These are phyloP conservation scores for Himalopsyche tibetana DNA, from an alignment of 2,888 invertebrate species.

Conservation along the genomic window DNA sequence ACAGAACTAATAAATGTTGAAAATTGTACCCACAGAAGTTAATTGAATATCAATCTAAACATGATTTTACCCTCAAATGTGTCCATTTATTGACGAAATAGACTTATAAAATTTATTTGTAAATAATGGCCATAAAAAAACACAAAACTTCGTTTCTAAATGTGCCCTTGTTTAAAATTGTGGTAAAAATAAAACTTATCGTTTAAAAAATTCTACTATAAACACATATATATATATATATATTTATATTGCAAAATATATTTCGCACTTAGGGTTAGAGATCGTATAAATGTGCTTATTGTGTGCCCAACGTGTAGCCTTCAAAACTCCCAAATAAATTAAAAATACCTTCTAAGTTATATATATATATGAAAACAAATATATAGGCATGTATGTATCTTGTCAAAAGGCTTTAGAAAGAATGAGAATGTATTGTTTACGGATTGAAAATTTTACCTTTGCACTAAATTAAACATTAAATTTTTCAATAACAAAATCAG, in stretches of 20 bases:
- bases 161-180: not conserved
- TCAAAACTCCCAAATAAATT: constrained; percentile 53
- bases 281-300: constrained; percentile 64
- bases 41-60: no score
- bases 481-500: not conserved
- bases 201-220: constrained; percentile 44
- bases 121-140: no score
- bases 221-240: constrained; percentile 51
- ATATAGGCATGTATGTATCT: not conserved
- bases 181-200: constrained; percentile 41
- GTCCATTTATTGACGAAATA: no score
- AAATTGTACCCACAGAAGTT: no score
- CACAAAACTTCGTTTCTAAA: no score
- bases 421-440: not conserved
- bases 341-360: not conserved
- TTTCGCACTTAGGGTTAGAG: constrained; percentile 64
- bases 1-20: no score
- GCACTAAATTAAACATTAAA: not conserved
- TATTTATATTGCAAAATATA: constrained; percentile 61
- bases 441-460: not conserved
- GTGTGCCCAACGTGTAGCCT: constrained; percentile 65
- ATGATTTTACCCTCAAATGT: no score
- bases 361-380: not conserved
- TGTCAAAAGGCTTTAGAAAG: not conserved
- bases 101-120: no score